A percentile compares a stretch with the other conserved stretches of the same genome.
phyloP scores from a whole-genome alignment of 1,140 invertebrate genomes.

The Apocrypta bakeri region DNA sequence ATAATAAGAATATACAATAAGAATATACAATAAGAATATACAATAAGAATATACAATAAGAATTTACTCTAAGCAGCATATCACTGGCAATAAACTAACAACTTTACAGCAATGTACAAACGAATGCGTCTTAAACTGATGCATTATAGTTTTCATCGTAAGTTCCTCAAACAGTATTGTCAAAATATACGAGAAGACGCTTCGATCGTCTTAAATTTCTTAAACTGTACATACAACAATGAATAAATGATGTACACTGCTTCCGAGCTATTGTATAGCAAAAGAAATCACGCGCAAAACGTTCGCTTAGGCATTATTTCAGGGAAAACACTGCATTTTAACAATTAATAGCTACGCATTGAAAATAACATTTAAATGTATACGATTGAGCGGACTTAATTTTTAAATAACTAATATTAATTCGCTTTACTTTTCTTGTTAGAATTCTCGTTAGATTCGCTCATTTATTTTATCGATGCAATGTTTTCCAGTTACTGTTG shows the following conservation, averaged over 20 bases:
- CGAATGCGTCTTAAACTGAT: slow-evolving; percentile 56
- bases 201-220: slow-evolving; percentile 22
- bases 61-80: slow-evolving; percentile 17
- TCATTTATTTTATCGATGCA: too few species aligned
- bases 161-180: slow-evolving; percentile 40
- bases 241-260: slow-evolving; percentile 10
- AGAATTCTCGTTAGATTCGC: too few species aligned
- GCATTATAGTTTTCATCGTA: slow-evolving; percentile 29
- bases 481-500: neutral
- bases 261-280: neutral
- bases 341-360: neutral
- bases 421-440: too few species aligned
- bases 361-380: neutral
- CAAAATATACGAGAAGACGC: slow-evolving; percentile 47
- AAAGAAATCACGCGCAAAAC: slow-evolving; percentile 24
- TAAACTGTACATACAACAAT: slow-evolving; percentile 43
- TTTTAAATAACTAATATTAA: neutral
- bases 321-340: neutral
- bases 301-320: slow-evolving; percentile 5
- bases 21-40: too few species aligned
- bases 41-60: too few species aligned
- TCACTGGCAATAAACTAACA: slow-evolving; percentile 55
- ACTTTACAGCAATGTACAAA: slow-evolving; percentile 63
- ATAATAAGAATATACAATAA: slow-evolving; percentile 23
- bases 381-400: too few species aligned